Base-by-base conservation (phyloP, 2,797 vertebrate species). In the Monodelphis domestica region DNA sequence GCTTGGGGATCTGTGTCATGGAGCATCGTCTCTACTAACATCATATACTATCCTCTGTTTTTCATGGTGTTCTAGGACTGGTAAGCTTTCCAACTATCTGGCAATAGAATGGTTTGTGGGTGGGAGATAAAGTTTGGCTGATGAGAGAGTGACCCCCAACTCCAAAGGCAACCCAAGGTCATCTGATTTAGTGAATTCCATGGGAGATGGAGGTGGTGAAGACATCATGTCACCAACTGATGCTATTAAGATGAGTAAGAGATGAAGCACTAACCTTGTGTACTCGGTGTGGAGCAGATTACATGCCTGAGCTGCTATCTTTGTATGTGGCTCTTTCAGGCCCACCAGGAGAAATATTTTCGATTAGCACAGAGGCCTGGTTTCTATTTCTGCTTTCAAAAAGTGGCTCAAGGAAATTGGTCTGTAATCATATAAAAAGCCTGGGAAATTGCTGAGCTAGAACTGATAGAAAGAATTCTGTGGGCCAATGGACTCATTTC, bases 241-340 rank as follows among this genome's bases (percentile, higher is more conserved):
- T 78, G 92, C 54, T 24, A 33, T 55, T 4, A 50, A 57, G 70
- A 84, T 84, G 90, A 92, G 95, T 96, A 95, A 97, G 96, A 96
- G 1, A 33, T 88, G 95, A 97, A 94, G 93, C 57, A 90, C 95
- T 95, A 96, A 96, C 96, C 94, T 92, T 94, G 95, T 96, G 96
- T 5, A 5, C 88, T 89, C 0, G 59, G 89, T 54, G 89, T 29
- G 90, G 28, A 91, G 96, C 96, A 96, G 94, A 50, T 96, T 97
- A 93, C 90, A 93, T 87, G 2, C 53, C 84, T 24, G 11, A 57
- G 70, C 56, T 70, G 53, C 63, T 94, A 50, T 59, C n/a, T 33
- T 0, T 45, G 50, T 29, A 57, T 90, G 88, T 93, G 93, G 87
- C 38, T 24, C 91, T 87, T 59, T 0, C 17, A n/a, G 87, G 63